Evolutionary conservation across 2,888 invertebrate species (phyloP).

Genomic region (Neoitamus cyanurus): DNA sequence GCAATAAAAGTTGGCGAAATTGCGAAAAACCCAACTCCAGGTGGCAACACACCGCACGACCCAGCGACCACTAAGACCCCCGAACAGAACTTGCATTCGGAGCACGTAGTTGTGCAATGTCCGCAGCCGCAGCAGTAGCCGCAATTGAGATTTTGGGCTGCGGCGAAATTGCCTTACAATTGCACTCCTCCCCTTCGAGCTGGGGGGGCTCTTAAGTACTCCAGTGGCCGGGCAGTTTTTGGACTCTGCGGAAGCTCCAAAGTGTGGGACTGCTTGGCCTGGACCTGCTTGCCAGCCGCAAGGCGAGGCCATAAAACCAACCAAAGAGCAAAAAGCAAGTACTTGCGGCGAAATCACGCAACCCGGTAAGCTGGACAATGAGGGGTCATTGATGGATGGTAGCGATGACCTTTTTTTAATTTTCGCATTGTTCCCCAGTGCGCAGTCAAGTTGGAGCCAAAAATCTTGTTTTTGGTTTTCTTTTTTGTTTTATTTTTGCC

Average conservation of each 20-base stretch:
- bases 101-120: constrained; percentile 41
- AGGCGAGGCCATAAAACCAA: constrained; percentile 27
- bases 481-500: neutral
- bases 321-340: neutral
- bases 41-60: constrained; percentile 1
- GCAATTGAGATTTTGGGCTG: neutral
- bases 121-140: neutral
- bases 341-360: constrained; percentile 26
- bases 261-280: constrained; percentile 17
- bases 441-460: neutral
- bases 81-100: constrained; percentile 6
- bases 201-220: neutral
- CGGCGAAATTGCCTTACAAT: neutral
- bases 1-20: constrained; percentile 36
- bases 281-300: neutral
- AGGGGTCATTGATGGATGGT: constrained; percentile 31
- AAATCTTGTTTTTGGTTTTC: neutral
- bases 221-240: neutral
- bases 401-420: constrained; percentile 46
- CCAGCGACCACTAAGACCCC: neutral
- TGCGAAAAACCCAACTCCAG: constrained; percentile 31
- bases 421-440: constrained; percentile 38
- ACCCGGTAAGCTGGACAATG: constrained; percentile 1
- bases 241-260: neutral
- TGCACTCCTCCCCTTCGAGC: neutral